Base-by-base conservation (phyloP, 2,888 invertebrate species). In the Eubasilissa splendida region DNA sequence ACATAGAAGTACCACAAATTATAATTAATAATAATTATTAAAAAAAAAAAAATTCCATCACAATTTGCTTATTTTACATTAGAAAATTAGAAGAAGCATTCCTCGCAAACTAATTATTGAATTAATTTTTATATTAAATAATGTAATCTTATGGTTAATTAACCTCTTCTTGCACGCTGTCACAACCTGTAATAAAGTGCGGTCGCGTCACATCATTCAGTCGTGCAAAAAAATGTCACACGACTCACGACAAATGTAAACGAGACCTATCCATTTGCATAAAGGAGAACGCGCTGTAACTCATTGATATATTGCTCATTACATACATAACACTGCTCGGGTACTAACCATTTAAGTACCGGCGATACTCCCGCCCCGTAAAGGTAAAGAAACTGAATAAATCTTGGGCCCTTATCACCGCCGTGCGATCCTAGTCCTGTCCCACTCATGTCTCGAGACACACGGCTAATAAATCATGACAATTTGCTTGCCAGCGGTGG, bases 381-480 rank as follows among this genome's bases (percentile, higher is more conserved):
- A 76, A 76, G 76, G 53, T 54, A 75, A 76, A 76, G 76, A 76
- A 76, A 63, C 63, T 22, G 59, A 76, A 54, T 76, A 76, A 76
- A 76, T 76, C 76, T 65, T 65, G 31, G 33, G 76, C 14, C 63
- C 63, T 65, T 76, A 76, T 76, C 76, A 31, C 58, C 33, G 12
- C 63, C 53, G 76, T 7, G 42, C 65, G 52, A 76, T 76, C 76
- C 76, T 22, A 59, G 76, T 22, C 14, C 65, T 65, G 76, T 76
- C 79, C 42, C 14, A 54, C 60, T 52, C 63, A 66, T 53, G 70
- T 59, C 71, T 50, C 14, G 65, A 54, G 75, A 77, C 77, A 73
- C 52, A 58, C 53, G 68, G 70, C 60, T 54, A 70, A 81, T 81
- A 81, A 81, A 78, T 81, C 78, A 81, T 81, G 81, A 78, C 74